Conservation (phyloP, 1,140 invertebrate genomes). For the Venustaconcha ellipsiformis region DNA sequence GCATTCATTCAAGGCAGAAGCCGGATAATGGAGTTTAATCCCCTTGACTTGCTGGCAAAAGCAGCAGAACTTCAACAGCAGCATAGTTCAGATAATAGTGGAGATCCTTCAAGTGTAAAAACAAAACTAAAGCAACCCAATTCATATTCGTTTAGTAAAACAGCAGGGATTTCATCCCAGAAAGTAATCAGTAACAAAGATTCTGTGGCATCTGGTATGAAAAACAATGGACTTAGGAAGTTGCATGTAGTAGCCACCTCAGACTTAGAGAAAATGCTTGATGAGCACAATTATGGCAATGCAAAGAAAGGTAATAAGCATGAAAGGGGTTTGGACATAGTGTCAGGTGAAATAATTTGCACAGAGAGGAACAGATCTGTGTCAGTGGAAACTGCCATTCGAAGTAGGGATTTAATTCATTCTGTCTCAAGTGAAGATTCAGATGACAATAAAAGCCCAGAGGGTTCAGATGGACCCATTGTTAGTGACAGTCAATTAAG, state of each 20-base stretch:
- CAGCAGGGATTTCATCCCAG: neutral
- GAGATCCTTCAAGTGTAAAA: slow-evolving; percentile 7
- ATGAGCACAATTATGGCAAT: slow-evolving; percentile 53
- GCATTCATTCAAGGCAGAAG: too few species aligned
- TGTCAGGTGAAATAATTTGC: too few species aligned
- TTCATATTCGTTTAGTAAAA: neutral
- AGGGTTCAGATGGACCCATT: too few species aligned
- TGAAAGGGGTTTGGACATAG: neutral
- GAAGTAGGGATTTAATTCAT: too few species aligned
- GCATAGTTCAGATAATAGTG: slow-evolving; percentile 20
- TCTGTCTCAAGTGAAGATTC: too few species aligned
- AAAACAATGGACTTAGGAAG: neutral
- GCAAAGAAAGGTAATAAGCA: slow-evolving; percentile 20
- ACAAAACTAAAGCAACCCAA: neutral
- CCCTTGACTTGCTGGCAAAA: slow-evolving; percentile 59
- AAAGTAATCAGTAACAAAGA: neutral
- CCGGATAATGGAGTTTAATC: slow-evolving; percentile 54
- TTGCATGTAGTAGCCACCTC: slow-evolving; percentile 6
- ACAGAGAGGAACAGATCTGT: too few species aligned
- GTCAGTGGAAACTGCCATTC: too few species aligned
- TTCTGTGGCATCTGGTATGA: neutral
- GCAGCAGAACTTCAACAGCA: slow-evolving; percentile 53
- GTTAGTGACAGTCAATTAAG: too few species aligned
- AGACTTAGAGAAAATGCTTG: slow-evolving; percentile 47
- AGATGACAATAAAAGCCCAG: too few species aligned